These are phyloP conservation scores for Collichthys lucidus DNA, from an alignment of 2,113 vertebrate genomes.

Conservation along the genomic window DNA sequence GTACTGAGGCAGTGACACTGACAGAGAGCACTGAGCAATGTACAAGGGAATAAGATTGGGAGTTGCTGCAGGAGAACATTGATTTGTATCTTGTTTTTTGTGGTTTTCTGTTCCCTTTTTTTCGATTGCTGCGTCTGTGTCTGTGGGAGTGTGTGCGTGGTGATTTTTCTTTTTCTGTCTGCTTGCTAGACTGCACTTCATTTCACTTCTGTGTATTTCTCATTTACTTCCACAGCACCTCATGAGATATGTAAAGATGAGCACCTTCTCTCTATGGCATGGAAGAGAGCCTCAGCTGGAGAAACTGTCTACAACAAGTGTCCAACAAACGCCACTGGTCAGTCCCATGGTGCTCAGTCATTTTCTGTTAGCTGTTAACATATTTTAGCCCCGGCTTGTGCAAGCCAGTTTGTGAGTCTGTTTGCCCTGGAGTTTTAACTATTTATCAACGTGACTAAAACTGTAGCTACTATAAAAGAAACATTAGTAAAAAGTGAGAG, in stretches of 20 bases:
- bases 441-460: neutral
- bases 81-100: slow-evolving; percentile 72
- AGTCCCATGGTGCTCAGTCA: too few species aligned
- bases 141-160: slow-evolving; percentile 10
- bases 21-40: slow-evolving; percentile 68
- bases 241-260: slow-evolving; percentile 97
- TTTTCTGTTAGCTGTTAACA: too few species aligned
- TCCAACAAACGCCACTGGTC: slow-evolving; percentile 96
- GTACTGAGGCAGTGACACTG: slow-evolving; percentile 74
- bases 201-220: slow-evolving; percentile 41
- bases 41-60: slow-evolving; percentile 70
- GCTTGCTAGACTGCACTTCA: slow-evolving; percentile 22
- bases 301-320: slow-evolving; percentile 98
- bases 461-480: neutral
- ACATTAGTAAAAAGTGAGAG: neutral
- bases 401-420: neutral
- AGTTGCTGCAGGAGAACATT: slow-evolving; percentile 67
- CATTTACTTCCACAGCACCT: slow-evolving; percentile 82
- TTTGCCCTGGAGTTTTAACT: neutral
- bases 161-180: slow-evolving; percentile 45
- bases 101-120: slow-evolving; percentile 39
- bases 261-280: slow-evolving; percentile 90
- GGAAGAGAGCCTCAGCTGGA: slow-evolving; percentile 96
- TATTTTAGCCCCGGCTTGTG: neutral
- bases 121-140: slow-evolving; percentile 7